A percentile compares a stretch with the other conserved stretches of the same genome.
Evolutionary conservation across 2,797 vertebrate genomes (phyloP).

Genomic region (Poeciliopsis turneri): DNA sequence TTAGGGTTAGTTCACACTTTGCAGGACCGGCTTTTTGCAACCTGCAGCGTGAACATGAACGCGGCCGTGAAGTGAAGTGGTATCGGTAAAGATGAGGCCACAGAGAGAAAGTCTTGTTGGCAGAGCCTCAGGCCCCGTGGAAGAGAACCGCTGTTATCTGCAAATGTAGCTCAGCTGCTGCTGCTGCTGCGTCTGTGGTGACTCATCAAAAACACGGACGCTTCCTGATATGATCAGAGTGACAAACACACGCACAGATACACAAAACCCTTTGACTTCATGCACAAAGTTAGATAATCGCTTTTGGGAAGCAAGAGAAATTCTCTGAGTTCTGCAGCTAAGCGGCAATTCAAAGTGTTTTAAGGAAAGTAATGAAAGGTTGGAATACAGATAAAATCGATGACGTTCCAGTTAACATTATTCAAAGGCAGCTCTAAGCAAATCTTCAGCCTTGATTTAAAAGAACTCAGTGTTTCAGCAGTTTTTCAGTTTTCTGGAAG

Average conservation of each 20-base stretch:
- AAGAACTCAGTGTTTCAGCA: neutral
- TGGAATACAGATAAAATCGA: neutral
- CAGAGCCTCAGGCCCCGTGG: conserved; percentile 58
- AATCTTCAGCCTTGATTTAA: neutral
- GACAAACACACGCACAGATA: conserved; percentile 25
- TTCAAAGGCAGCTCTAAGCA: neutral
- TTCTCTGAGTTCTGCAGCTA: neutral
- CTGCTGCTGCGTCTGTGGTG: conserved; percentile 63
- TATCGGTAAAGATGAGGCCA: conserved; percentile 37
- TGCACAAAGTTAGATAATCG: neutral
- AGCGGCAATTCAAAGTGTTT: neutral
- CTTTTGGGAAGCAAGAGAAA: neutral
- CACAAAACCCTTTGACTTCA: conserved; percentile 15
- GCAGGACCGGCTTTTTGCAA: neutral
- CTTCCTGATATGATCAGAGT: conserved; percentile 25
- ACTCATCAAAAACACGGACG: conserved; percentile 64
- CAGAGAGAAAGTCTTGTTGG: conserved; percentile 54
- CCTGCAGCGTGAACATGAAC: conserved; percentile 26
- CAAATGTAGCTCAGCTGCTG: conserved; percentile 58
- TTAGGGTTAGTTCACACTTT: neutral
- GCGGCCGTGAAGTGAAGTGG: conserved; percentile 12
- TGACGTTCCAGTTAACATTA: neutral
- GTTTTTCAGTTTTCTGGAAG: neutral
- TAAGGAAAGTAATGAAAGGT: neutral
- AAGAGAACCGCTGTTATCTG: conserved; percentile 64